A percentile compares a stretch with the other conserved stretches of the same genome.
These are phyloP conservation scores for Zele albiditarsus DNA, from an alignment of 2,888 invertebrate genomes.

Conservation along the genomic window DNA sequence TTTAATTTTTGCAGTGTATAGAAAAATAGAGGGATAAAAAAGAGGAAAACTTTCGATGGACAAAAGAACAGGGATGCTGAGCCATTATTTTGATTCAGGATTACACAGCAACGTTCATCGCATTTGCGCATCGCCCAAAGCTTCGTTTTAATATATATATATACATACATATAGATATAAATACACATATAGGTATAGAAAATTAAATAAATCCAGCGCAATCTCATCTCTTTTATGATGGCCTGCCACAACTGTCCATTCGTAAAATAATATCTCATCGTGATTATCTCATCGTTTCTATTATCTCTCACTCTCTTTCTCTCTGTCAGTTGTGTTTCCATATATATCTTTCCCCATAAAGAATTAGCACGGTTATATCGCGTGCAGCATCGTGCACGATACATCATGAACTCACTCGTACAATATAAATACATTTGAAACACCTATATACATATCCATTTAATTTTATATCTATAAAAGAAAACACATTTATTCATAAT, in stretches of 20 bases:
- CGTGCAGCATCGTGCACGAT: conserved; percentile 14
- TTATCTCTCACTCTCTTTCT: background rate
- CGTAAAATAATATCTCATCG: conserved; percentile 38
- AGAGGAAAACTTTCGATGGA: conserved; percentile 47
- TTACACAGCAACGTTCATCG: conserved; percentile 51
- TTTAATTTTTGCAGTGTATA: background rate
- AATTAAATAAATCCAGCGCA: background rate
- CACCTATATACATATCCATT: background rate
- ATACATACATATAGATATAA: background rate
- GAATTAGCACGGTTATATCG: conserved; percentile 27
- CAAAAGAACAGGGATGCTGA: conserved; percentile 51
- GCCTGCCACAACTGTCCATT: conserved; percentile 23
- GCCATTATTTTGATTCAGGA: conserved; percentile 57
- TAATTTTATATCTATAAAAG: too few species aligned
- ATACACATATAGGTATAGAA: too few species aligned
- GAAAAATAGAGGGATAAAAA: conserved; percentile 49
- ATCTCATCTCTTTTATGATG: conserved; percentile 21
- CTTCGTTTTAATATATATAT: background rate
- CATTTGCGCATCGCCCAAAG: conserved; percentile 16
- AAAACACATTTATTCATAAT: too few species aligned
- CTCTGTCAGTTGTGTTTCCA: conserved; percentile 3
- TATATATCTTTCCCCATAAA: background rate
- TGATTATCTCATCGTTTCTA: conserved; percentile 31
- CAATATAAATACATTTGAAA: background rate
- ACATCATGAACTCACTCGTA: background rate